These are phyloP conservation scores for Falco novaeseelandiae DNA, from an alignment of 2,797 vertebrate species.

Conservation along the genomic window DNA sequence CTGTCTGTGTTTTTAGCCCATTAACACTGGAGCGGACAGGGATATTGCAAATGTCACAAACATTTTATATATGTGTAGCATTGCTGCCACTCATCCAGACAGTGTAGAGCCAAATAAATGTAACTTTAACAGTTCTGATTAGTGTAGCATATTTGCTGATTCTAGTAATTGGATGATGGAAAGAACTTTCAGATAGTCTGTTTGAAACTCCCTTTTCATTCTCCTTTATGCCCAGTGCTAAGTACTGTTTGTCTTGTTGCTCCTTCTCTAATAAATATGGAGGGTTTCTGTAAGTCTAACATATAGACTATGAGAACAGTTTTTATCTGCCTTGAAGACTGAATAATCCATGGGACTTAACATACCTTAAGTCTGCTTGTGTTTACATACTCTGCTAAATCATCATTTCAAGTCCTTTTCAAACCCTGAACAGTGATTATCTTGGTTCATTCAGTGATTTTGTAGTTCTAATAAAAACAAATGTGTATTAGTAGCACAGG, in stretches of 20 bases:
- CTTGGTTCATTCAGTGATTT: neutral
- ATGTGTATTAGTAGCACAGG: neutral
- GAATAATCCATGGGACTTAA: neutral
- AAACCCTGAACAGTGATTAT: neutral
- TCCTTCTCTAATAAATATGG: accelerated
- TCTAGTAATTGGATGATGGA: neutral
- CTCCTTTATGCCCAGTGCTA: neutral
- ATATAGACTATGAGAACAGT: neutral
- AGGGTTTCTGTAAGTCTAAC: accelerated
- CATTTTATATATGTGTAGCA: neutral
- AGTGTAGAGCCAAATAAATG: neutral
- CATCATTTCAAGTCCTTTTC: neutral
- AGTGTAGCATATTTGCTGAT: neutral
- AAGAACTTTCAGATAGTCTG: neutral
- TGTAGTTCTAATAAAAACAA: neutral
- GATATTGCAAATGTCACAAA: neutral
- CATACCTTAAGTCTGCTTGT: neutral
- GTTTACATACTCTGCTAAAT: neutral
- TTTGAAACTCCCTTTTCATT: neutral
- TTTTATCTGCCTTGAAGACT: neutral
- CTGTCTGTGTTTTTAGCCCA: neutral
- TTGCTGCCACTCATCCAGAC: neutral
- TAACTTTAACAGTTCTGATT: neutral
- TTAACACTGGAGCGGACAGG: accelerated
- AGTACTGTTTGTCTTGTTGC: neutral